These are phyloP conservation scores for Parotocinclus haroldoi DNA, from an alignment of 2,797 vertebrate species.

Conservation along the genomic window DNA sequence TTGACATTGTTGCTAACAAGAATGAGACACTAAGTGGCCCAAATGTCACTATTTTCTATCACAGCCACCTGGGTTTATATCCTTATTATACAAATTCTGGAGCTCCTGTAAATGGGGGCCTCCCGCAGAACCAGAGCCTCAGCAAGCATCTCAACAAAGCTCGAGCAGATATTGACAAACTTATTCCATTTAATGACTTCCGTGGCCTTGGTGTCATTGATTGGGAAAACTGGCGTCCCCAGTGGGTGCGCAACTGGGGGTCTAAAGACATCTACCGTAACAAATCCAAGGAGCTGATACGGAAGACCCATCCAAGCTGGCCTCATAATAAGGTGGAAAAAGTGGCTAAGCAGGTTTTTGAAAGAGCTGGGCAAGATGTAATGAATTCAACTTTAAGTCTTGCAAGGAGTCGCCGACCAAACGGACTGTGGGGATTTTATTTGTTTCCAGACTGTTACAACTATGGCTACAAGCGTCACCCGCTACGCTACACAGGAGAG, in stretches of 20 bases:
- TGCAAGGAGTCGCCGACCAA: constrained; percentile 74
- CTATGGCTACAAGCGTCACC: constrained; percentile 82
- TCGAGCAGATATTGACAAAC: constrained; percentile 74
- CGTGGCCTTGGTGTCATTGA: constrained; percentile 83
- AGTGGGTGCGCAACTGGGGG: constrained; percentile 90
- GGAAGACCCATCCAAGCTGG: constrained; percentile 77
- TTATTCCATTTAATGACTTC: constrained; percentile 80
- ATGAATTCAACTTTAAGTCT: constrained; percentile 83
- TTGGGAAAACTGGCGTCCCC: constrained; percentile 90
- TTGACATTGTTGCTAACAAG: constrained; percentile 82
- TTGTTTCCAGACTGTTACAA: constrained; percentile 92
- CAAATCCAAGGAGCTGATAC: constrained; percentile 79
- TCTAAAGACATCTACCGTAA: constrained; percentile 82
- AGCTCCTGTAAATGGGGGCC: constrained; percentile 76
- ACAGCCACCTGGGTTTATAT: constrained; percentile 83
- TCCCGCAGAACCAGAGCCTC: constrained; percentile 85
- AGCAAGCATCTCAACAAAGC: constrained; percentile 81
- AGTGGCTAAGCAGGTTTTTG: constrained; percentile 81
- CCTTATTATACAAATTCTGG: constrained; percentile 78
- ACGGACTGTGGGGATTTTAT: constrained; percentile 86
- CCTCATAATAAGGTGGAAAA: constrained; percentile 75
- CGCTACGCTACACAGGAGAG: constrained; percentile 76
- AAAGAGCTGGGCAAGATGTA: constrained; percentile 76
- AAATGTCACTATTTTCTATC: constrained; percentile 87
- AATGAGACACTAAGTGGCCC: constrained; percentile 83